phyloP scores from a whole-genome alignment of 1,140 invertebrate species.

The Brachionus manjavacas region DNA sequence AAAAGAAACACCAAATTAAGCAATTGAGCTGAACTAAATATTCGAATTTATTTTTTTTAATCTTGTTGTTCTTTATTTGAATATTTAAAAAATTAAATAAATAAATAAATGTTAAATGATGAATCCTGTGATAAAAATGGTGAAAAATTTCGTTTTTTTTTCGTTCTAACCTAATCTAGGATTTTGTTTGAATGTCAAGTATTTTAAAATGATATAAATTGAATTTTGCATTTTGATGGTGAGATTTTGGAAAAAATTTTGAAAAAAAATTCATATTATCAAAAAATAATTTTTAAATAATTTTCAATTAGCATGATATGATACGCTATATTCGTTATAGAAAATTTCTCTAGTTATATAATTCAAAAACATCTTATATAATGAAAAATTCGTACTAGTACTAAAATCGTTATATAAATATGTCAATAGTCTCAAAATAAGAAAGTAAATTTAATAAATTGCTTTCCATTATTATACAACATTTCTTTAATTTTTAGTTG shows the following conservation, averaged over 20 bases:
- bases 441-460: background rate
- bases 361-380: background rate
- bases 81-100: too few species aligned
- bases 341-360: background rate
- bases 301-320: background rate
- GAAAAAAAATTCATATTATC: background rate
- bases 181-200: too few species aligned
- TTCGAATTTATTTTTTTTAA: too few species aligned
- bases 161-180: too few species aligned
- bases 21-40: too few species aligned
- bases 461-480: background rate
- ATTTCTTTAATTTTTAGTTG: background rate
- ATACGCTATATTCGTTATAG: background rate
- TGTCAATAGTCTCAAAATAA: background rate
- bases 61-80: too few species aligned
- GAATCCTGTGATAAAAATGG: too few species aligned
- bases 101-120: too few species aligned
- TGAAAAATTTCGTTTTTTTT: too few species aligned
- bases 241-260: background rate
- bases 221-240: too few species aligned
- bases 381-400: background rate
- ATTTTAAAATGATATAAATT: too few species aligned
- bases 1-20: too few species aligned
- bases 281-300: background rate
- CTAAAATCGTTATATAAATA: background rate